Evolutionary conservation across 2,113 vertebrate species (phyloP), one percentile per base, ranked within the genome.

Genomic region (Miniopterus natalensis): DNA sequence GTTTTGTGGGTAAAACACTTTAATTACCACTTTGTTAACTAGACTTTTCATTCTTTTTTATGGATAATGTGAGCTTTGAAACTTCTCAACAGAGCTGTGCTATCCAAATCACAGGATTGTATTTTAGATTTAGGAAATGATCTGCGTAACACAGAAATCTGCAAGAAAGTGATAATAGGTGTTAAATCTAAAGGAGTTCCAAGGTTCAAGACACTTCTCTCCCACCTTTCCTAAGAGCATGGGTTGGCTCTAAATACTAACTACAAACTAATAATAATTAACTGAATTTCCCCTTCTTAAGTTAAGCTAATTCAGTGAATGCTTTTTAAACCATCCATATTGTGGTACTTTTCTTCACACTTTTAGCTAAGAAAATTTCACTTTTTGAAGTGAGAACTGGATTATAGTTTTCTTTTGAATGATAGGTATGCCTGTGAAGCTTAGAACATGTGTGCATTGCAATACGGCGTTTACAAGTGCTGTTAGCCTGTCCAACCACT

Each of bases 391-490:
- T 98, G 98, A 98, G 98, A 99, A 98, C 98, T 98, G 98, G 98
- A 98, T 98, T 98, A 98, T 99, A 99, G 98, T 98, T 98, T 98
- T 98, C 98, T 99, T 98, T 98, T 98, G 99, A 98, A 98, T 98
- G 99, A 99, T 98, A 98, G 98, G 98, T 98, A 98, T 98, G 98
- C 99, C 98, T 98, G 98, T 98, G 98, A 99, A 98, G 98, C 98
- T 98, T 98, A 99, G 98, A 98, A 98, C 98, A 98, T 99, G 99
- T 98, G 98, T 99, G 98, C 99, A 99, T 98, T 99, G 99, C 98
- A 99, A 99, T 98, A 98, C 99, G 97, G 99, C 99, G 92, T 99
- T 99, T 98, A 99, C 99, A 98, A 99, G 99, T 98, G 99, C 99
- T 97, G 99, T 99, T 98, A 99, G 99, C 98, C 98, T 99, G 98